Conservation (phyloP, 92 coral and sea anemone genomes). For the Epizoanthus ramosus region DNA sequence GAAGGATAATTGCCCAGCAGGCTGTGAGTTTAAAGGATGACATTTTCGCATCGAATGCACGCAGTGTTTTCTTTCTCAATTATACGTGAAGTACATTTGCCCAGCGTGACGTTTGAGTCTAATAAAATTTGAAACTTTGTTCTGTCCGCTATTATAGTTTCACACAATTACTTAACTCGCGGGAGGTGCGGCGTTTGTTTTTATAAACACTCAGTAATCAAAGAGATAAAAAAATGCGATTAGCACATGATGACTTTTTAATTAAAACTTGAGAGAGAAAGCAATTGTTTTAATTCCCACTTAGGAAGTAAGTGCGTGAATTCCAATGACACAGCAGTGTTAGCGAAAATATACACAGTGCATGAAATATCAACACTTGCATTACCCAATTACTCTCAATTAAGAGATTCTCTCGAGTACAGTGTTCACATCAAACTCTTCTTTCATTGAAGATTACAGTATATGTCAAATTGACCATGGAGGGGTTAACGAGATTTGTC, state of each 20-base stretch:
- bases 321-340: slow-evolving; percentile 34
- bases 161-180: slow-evolving; percentile 52
- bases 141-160: slow-evolving; percentile 20
- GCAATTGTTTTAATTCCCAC: slow-evolving; percentile 41
- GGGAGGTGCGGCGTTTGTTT: slow-evolving; percentile 82
- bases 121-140: slow-evolving; percentile 73
- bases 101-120: slow-evolving; percentile 79
- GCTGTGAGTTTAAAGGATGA: slow-evolving; percentile 39
- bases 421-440: neutral
- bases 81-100: slow-evolving; percentile 29
- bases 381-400: slow-evolving; percentile 30
- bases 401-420: slow-evolving; percentile 13
- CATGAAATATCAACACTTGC: slow-evolving; percentile 20
- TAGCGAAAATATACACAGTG: slow-evolving; percentile 33
- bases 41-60: slow-evolving; percentile 52
- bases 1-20: slow-evolving; percentile 37
- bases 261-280: slow-evolving; percentile 55
- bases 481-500: slow-evolving; percentile 88
- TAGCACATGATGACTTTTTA: slow-evolving; percentile 81
- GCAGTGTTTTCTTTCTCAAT: slow-evolving; percentile 73
- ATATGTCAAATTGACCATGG: slow-evolving; percentile 58
- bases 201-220: slow-evolving; percentile 76
- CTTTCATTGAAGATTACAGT: neutral
- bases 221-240: slow-evolving; percentile 60
- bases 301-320: slow-evolving; percentile 27